Conservation (phyloP, 1,140 invertebrate species). For the Pseudoatta argentina region DNA sequence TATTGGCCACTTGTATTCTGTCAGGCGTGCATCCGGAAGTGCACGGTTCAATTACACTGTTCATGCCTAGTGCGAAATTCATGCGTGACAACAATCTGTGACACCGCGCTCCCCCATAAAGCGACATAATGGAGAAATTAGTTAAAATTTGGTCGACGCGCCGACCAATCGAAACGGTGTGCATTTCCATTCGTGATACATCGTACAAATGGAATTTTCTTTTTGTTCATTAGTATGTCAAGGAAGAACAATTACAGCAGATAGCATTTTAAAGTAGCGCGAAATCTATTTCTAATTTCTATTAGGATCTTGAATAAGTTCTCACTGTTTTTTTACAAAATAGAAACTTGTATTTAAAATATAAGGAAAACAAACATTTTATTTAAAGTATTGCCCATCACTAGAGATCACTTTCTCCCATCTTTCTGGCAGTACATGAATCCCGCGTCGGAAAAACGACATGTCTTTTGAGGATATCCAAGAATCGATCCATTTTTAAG, state of each 20-base stretch:
- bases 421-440: too few species aligned
- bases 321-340: too few species aligned
- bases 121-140: conserved; percentile 38
- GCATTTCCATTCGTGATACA: background rate
- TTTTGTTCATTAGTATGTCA: background rate
- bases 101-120: conserved; percentile 12
- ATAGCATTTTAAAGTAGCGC: background rate
- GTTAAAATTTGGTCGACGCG: conserved; percentile 10
- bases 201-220: background rate
- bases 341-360: too few species aligned
- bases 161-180: background rate
- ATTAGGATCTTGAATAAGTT: too few species aligned
- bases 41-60: conserved; percentile 43
- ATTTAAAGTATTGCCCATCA: too few species aligned
- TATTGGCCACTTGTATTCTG: conserved; percentile 36
- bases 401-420: too few species aligned
- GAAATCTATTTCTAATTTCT: background rate
- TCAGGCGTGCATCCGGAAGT: conserved; percentile 19
- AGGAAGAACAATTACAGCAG: background rate
- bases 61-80: conserved; percentile 24
- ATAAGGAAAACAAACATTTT: too few species aligned
- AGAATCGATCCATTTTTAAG: too few species aligned
- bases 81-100: conserved; percentile 18
- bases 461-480: too few species aligned
- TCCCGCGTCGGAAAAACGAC: too few species aligned